phyloP scores from a whole-genome alignment of 2,888 invertebrate genomes.

The Callyntrura guangdongensis region DNA sequence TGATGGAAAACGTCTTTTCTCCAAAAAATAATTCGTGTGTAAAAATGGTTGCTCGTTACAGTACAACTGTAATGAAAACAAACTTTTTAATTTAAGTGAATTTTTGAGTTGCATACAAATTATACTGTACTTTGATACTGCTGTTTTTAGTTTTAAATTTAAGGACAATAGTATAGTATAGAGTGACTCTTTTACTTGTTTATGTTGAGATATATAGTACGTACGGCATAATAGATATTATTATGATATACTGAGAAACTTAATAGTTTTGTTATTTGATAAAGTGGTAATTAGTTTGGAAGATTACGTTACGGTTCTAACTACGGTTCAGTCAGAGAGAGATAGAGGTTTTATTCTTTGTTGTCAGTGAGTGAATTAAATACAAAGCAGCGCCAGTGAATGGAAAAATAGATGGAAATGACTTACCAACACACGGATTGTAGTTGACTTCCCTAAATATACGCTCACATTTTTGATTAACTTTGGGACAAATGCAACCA shows the following conservation, averaged over 20 bases:
- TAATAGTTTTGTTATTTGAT: constrained; percentile 16
- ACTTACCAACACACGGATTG: constrained; percentile 97
- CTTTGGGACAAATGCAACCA: constrained; percentile 97
- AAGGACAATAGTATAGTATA: constrained; percentile 18
- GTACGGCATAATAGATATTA: no score
- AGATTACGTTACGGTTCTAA: constrained; percentile 54
- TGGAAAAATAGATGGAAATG: constrained; percentile 57
- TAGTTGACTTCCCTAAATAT: constrained; percentile 96
- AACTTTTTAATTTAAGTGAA: constrained; percentile 9
- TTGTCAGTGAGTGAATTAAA: constrained; percentile 55
- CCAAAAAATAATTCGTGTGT: not conserved
- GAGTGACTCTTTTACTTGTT: constrained; percentile 21
- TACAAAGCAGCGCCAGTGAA: constrained; percentile 70
- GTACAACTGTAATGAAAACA: not conserved
- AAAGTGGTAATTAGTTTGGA: constrained; percentile 34
- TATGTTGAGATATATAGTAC: not conserved
- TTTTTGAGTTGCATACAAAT: constrained; percentile 20
- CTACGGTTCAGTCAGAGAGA: constrained; percentile 71
- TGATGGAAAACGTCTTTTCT: not conserved
- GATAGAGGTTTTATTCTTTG: constrained; percentile 37
- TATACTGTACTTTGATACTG: constrained; percentile 18
- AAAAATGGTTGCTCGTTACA: constrained; percentile 36
- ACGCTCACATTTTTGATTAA: constrained; percentile 94
- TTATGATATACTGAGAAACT: not conserved
- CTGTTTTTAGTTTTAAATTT: constrained; percentile 15